Evolutionary conservation across 2,113 vertebrate species (phyloP).

Genomic region (Naja naja): DNA sequence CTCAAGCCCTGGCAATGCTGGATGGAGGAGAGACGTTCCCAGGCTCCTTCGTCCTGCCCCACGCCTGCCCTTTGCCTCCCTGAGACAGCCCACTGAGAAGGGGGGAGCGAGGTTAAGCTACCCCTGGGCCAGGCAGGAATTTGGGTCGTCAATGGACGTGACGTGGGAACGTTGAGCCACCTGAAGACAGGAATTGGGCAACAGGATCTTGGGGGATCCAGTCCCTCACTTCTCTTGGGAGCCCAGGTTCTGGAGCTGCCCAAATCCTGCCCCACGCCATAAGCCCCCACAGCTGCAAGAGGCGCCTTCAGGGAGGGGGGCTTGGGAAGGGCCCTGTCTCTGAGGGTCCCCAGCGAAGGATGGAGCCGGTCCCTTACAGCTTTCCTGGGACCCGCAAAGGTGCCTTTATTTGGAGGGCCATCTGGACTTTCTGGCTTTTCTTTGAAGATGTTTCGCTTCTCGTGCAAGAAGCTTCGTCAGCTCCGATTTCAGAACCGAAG

Average conservation of each 20-base stretch:
- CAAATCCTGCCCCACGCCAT: neutral
- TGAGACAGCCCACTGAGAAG: neutral
- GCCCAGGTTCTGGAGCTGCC: neutral
- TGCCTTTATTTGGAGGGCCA: too few relatives aligned
- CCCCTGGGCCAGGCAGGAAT: neutral
- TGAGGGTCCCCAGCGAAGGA: neutral
- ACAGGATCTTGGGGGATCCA: neutral
- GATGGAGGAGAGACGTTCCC: neutral
- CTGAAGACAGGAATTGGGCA: neutral
- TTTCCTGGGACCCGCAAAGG: too few relatives aligned
- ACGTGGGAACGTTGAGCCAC: neutral
- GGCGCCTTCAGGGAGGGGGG: neutral
- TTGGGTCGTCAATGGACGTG: too few relatives aligned
- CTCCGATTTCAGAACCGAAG: too few relatives aligned
- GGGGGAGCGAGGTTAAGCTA: accelerated
- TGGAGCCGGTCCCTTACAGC: too few relatives aligned
- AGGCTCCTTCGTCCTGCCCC: too few relatives aligned
- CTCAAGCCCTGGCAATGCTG: neutral
- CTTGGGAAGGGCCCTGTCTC: too few relatives aligned
- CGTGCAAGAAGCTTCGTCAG: too few relatives aligned
- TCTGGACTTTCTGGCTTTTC: too few relatives aligned
- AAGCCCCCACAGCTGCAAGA: neutral
- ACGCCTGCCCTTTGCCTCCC: too few relatives aligned
- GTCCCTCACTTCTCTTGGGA: neutral
- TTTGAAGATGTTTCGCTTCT: too few relatives aligned